A percentile compares a stretch with the other conserved stretches of the same genome.
phyloP scores from a whole-genome alignment of 92 coral and sea anemone species.

The Muricea muricata region DNA sequence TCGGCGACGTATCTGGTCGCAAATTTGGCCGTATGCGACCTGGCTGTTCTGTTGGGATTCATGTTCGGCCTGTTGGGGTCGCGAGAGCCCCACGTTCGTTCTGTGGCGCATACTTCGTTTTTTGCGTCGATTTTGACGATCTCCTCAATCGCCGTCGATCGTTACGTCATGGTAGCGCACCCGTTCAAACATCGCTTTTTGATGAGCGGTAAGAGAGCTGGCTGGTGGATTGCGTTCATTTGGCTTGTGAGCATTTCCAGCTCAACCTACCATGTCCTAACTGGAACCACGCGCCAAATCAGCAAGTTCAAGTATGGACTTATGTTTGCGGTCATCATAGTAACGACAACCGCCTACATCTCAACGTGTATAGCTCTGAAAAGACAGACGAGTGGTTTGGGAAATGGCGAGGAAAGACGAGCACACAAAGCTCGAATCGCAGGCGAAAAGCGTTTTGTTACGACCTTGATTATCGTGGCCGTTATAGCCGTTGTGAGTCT shows the following conservation, averaged over 20 bases:
- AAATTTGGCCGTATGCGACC: background rate
- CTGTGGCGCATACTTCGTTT: background rate
- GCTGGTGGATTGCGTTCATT: background rate
- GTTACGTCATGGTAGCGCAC: background rate
- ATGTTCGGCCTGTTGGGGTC: background rate
- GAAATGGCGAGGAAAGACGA: background rate
- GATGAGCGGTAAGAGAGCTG: background rate
- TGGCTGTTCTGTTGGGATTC: background rate
- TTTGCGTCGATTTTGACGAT: background rate
- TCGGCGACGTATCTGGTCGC: background rate
- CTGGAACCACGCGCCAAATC: background rate
- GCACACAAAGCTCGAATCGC: background rate
- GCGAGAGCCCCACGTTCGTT: background rate
- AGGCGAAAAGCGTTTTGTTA: background rate
- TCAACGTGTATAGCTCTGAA: background rate
- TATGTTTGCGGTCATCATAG: background rate
- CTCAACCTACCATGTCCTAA: background rate
- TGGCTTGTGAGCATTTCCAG: background rate
- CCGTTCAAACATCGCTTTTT: conserved; percentile 6
- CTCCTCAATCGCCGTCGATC: background rate
- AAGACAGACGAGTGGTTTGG: background rate
- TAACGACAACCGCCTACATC: background rate
- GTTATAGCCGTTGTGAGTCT: background rate
- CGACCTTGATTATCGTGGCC: background rate
- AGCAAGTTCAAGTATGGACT: background rate